Base-by-base conservation (phyloP, 2,888 invertebrate species). In the Gandaritis pyraliata region DNA sequence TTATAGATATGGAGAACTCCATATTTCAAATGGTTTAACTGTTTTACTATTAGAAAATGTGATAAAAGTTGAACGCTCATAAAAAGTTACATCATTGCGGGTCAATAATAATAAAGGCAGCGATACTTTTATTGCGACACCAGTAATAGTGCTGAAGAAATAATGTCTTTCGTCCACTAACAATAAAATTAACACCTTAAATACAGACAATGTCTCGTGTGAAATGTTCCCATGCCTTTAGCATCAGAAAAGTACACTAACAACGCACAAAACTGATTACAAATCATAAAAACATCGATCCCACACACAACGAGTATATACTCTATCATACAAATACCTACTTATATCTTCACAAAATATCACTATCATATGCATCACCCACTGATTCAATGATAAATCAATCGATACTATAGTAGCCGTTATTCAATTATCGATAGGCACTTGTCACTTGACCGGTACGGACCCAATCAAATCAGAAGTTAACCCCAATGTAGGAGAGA, bases 371-470 rank as follows among this genome's bases (percentile, higher is more conserved):
- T 39, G 46, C 52, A 50, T 38, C 54, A 55, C 52, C 71, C 73
- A 77, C 77, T 74, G 74, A 78, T 79, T 72, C 75, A 77, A 76
- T 76, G 80, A 81, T 82, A 76, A 76, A 78, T 74, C 69, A 65
- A 82, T 84, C 78, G 77, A 75, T 74, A 63, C 77, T 75, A 82
- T 83, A 84, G 73, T 75, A 74, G 73, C 76, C 71, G 82, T 89
- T 79, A 88, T 85, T 88, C 83, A 88, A 89, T 89, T 88, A 88
- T 66, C 74, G 67, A 60, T 56, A 62, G 74, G 77, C 79, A 72
- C 78, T 82, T 86, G 88, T 86, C 86, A 83, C 81, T 88, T 87
- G 90, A 89, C 87, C 86, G 82, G 74, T 68, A 70, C 72, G 71
- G 73, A 77, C 72, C 78, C 77, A 78, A 85, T 83, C 81, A 78